Evolutionary conservation across 37 sponge, comb jelly and placozoan species (phyloP).

Genomic region (Diacarnus erythraeanus): DNA sequence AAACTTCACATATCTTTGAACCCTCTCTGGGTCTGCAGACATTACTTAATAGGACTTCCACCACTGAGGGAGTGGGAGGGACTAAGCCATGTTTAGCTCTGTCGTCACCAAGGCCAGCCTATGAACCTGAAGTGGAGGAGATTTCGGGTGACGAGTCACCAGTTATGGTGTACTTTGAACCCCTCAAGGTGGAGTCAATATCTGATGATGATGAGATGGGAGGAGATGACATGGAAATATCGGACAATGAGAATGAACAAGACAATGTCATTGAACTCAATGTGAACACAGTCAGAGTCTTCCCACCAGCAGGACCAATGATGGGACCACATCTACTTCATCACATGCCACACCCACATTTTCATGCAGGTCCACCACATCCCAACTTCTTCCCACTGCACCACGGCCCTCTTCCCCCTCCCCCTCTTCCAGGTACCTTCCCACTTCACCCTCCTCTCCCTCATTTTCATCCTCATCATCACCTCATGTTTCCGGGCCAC

Average conservation of each 20-base stretch:
- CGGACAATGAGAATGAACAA: conserved; percentile 39
- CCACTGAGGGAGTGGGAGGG: neutral
- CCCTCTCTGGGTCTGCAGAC: conserved; percentile 54
- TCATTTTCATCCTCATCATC: neutral
- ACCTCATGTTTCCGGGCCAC: neutral
- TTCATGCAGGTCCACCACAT: neutral
- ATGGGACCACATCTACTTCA: conserved; percentile 9
- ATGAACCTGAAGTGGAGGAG: conserved; percentile 64
- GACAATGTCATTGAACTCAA: conserved; percentile 57
- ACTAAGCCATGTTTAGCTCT: neutral
- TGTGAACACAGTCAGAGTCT: conserved; percentile 11
- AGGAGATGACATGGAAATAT: conserved; percentile 74
- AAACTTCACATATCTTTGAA: conserved; percentile 17
- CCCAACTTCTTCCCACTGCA: neutral
- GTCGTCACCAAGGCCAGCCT: neutral
- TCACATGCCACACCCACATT: conserved; percentile 9
- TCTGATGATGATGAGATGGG: conserved; percentile 27
- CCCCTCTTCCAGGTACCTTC: neutral
- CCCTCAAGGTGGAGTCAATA: conserved; percentile 27
- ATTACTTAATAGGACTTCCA: neutral
- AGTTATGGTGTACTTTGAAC: conserved; percentile 52
- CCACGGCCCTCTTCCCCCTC: conserved; percentile 3
- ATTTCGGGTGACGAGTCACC: conserved; percentile 84
- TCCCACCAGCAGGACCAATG: neutral
- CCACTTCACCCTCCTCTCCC: conserved; percentile 11